Percentiles rank a stretch among this genome's conserved stretches.
phyloP scores from a whole-genome alignment of 2,797 vertebrate genomes.

The Amphiprion clarkii region DNA sequence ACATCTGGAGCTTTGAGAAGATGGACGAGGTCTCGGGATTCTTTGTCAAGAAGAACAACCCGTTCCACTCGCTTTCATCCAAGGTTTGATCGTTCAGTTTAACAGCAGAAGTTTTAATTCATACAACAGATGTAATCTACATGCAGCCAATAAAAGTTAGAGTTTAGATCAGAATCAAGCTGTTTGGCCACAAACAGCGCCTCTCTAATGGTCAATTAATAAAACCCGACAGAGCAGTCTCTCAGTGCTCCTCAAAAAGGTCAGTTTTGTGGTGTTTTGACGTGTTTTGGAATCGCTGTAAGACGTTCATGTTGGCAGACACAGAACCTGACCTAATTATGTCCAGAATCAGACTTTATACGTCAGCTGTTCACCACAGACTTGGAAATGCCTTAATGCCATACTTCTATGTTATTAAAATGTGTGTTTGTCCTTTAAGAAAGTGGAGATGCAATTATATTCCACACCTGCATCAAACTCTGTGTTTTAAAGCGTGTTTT shows the following conservation, averaged over 20 bases:
- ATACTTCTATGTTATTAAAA: constrained; percentile 20
- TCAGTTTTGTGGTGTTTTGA: constrained; percentile 39
- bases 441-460: constrained; percentile 3
- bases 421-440: background rate
- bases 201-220: constrained; percentile 1
- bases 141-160: background rate
- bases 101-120: background rate
- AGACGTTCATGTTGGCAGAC: constrained; percentile 31
- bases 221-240: constrained; percentile 1
- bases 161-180: background rate
- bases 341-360: constrained; percentile 28
- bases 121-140: background rate
- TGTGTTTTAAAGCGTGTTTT: constrained; percentile 31
- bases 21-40: constrained; percentile 83
- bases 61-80: constrained; percentile 90
- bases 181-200: background rate
- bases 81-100: constrained; percentile 85
- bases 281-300: constrained; percentile 47
- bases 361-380: constrained; percentile 1
- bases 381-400: background rate
- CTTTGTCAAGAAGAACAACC: constrained; percentile 85
- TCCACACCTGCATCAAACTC: constrained; percentile 26
- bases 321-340: constrained; percentile 27
- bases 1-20: constrained; percentile 93
- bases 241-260: constrained; percentile 12